phyloP scores from a whole-genome alignment of 2,113 vertebrate species.

The Alces alces region DNA sequence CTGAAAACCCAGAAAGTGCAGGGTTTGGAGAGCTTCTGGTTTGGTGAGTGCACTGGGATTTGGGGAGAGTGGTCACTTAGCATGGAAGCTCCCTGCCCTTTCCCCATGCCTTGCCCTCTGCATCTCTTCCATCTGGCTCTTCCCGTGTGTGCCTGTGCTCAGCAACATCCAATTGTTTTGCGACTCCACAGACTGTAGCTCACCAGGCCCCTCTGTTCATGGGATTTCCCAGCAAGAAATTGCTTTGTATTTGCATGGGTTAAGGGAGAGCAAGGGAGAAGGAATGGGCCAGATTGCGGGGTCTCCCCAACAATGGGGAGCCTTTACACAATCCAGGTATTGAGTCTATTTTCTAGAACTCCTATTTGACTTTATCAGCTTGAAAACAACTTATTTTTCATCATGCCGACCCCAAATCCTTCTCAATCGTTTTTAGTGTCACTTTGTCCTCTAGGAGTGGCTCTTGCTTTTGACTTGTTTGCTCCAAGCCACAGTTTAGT shows the following conservation, averaged over 20 bases:
- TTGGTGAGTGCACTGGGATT: background rate
- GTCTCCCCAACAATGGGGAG: background rate
- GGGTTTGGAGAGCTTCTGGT: background rate
- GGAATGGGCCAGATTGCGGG: background rate
- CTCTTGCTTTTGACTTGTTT: conserved; percentile 10
- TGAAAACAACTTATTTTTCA: conserved; percentile 37
- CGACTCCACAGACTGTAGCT: background rate
- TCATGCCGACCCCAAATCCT: background rate
- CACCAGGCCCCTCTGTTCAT: background rate
- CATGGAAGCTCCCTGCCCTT: too few relatives aligned
- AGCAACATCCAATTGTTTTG: background rate
- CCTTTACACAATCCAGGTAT: background rate
- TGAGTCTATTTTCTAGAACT: background rate
- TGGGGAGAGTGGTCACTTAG: background rate
- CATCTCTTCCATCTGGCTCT: background rate
- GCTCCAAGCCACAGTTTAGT: background rate
- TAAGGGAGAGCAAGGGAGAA: background rate
- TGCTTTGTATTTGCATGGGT: background rate
- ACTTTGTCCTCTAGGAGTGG: background rate
- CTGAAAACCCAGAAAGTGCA: background rate
- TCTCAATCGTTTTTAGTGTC: background rate
- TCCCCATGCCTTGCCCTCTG: background rate
- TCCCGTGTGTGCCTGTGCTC: background rate
- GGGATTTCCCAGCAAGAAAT: background rate
- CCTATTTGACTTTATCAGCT: background rate